These are phyloP conservation scores for Astatotilapia flaviijosephi DNA, from an alignment of 2,113 vertebrate genomes.

Conservation along the genomic window DNA sequence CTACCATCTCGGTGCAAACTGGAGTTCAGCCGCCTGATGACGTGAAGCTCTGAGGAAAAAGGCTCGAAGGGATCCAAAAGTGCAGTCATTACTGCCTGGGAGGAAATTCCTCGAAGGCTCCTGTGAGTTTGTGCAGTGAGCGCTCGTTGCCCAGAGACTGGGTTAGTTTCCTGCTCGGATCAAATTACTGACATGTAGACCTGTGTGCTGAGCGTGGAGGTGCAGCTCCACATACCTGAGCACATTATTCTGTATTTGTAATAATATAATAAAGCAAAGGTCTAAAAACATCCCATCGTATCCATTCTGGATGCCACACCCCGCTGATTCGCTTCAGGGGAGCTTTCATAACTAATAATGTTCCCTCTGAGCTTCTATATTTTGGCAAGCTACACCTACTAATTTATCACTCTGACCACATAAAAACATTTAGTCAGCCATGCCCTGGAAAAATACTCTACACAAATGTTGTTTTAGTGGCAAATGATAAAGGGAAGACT, in stretches of 20 bases:
- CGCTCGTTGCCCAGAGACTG: conserved; percentile 52
- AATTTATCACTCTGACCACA: conserved; percentile 6
- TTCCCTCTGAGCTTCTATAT: not conserved
- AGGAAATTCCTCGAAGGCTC: not conserved
- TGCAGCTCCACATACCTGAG: not conserved
- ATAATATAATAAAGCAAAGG: not conserved
- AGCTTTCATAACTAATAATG: not conserved
- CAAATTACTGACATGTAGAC: conserved; percentile 39
- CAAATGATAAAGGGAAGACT: conserved; percentile 16
- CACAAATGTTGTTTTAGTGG: not conserved
- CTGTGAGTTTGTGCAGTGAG: not conserved
- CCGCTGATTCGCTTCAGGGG: not conserved
- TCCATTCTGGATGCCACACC: not conserved
- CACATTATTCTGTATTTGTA: not conserved
- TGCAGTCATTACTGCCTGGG: not conserved
- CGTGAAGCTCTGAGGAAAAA: not conserved
- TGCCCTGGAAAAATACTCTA: not conserved
- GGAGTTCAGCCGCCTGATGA: conserved; percentile 27
- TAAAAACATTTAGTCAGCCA: not conserved
- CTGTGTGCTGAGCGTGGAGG: not conserved
- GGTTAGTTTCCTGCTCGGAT: conserved; percentile 27
- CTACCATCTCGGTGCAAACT: not conserved
- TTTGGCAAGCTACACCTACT: not conserved
- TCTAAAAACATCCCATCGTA: not conserved
- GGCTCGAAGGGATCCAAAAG: not conserved